Conservation (phyloP, 2,888 invertebrate genomes). For the Coelopa pilipes region DNA sequence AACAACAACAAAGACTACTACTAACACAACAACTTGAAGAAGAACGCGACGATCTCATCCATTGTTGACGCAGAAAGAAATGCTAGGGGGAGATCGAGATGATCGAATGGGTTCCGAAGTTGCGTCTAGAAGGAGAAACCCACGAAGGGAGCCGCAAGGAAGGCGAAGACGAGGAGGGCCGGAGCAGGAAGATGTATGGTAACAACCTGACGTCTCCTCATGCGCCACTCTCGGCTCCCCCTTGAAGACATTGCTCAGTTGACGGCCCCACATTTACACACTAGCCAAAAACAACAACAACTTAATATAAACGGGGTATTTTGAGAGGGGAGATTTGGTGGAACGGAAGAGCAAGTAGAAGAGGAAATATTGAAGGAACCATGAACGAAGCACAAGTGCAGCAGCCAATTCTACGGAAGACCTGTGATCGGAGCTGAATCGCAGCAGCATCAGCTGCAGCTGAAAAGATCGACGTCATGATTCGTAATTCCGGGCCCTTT, state of each 20-base stretch:
- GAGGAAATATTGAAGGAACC: background rate
- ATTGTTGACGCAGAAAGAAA: background rate
- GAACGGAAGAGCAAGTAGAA: too few species aligned
- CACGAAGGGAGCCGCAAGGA: background rate
- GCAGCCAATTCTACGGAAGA: constrained; percentile 16
- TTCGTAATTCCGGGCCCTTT: too few species aligned
- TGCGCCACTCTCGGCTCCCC: constrained; percentile 33
- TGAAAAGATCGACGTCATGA: background rate
- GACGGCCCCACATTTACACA: constrained; percentile 25
- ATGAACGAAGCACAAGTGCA: constrained; percentile 1
- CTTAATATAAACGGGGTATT: background rate
- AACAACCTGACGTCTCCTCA: constrained; percentile 30
- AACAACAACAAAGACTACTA: background rate
- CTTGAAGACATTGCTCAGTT: constrained; percentile 11
- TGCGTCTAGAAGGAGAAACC: background rate
- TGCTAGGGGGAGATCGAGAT: background rate
- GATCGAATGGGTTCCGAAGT: constrained; percentile 13
- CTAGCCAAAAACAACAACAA: background rate
- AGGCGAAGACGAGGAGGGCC: background rate
- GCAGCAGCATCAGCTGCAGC: background rate
- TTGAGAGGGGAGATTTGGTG: background rate
- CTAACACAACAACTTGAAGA: too few species aligned
- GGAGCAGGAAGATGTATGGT: constrained; percentile 9
- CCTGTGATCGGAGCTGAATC: background rate
- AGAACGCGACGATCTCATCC: too few species aligned